Evolutionary conservation across 2,797 vertebrate genomes (phyloP).

Genomic region (Dendrocincla fuliginosa): DNA sequence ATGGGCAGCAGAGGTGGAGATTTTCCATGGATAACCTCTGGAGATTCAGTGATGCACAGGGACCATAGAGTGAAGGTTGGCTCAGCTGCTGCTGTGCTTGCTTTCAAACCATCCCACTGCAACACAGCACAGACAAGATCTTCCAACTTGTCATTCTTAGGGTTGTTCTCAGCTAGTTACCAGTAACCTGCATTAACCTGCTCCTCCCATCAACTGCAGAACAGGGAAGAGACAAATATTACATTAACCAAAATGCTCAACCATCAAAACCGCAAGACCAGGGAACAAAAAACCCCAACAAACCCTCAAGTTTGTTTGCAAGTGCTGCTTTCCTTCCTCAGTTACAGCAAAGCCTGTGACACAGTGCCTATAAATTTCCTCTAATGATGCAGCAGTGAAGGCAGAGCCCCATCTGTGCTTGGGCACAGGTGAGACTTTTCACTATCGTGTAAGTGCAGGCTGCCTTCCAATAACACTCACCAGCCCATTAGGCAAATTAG

Average conservation of each 20-base stretch:
- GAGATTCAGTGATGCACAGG: neutral
- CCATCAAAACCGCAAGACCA: neutral
- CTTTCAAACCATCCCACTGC: neutral
- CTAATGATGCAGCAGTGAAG: constrained; percentile 7
- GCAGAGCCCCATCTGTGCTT: constrained; percentile 40
- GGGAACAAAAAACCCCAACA: neutral
- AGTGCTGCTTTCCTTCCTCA: neutral
- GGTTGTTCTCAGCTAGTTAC: neutral
- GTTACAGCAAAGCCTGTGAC: neutral
- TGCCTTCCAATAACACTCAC: constrained; percentile 66
- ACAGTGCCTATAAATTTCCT: constrained; percentile 13
- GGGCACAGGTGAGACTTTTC: constrained; percentile 58
- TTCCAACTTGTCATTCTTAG: neutral
- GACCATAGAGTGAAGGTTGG: neutral
- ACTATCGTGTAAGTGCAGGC: neutral
- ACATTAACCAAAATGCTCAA: neutral
- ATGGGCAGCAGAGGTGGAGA: neutral
- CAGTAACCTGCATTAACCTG: neutral
- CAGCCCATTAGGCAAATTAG: constrained; percentile 63
- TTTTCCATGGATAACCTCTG: neutral
- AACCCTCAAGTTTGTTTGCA: neutral
- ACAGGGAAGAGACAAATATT: neutral
- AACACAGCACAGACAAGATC: neutral
- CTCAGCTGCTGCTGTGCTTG: neutral
- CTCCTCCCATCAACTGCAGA: neutral